Evolutionary conservation across 2,113 vertebrate species (phyloP).

Genomic region (Puffinus mauretanicus): DNA sequence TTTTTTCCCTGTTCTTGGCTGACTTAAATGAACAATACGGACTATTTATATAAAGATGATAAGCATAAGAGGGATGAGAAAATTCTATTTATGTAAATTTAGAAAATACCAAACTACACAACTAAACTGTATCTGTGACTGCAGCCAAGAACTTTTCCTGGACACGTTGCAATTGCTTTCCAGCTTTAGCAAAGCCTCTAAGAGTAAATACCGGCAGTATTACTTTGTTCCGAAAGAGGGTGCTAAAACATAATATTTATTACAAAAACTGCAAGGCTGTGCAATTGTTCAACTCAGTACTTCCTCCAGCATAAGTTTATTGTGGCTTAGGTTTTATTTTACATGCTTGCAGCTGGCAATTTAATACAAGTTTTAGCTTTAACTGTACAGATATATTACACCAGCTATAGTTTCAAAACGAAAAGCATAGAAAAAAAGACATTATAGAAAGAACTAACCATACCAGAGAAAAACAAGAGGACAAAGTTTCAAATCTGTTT

Average conservation of each 20-base stretch:
- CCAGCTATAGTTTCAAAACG: not conserved
- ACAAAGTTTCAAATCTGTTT: not conserved
- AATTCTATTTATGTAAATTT: not conserved
- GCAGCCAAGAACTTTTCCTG: not conserved
- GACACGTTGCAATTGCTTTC: not conserved
- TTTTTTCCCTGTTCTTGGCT: not conserved
- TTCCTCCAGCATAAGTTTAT: not conserved
- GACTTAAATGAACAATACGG: not conserved
- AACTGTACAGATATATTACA: not conserved
- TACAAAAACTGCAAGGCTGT: not conserved
- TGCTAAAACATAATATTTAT: slow-evolving; percentile 15
- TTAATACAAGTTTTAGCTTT: not conserved
- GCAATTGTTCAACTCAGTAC: not conserved
- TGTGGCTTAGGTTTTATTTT: not conserved
- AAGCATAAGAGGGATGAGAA: not conserved
- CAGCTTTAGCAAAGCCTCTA: not conserved
- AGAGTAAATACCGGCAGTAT: not conserved
- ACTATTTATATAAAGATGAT: not conserved
- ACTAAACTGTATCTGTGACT: not conserved
- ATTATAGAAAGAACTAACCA: not conserved
- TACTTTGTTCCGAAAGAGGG: slow-evolving; percentile 47
- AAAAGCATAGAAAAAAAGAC: not conserved
- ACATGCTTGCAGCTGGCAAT: not conserved
- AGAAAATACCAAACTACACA: not conserved
- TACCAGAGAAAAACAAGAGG: not conserved